Base-by-base conservation (phyloP, 2,113 vertebrate species). In the Salvelinus fontinalis region DNA sequence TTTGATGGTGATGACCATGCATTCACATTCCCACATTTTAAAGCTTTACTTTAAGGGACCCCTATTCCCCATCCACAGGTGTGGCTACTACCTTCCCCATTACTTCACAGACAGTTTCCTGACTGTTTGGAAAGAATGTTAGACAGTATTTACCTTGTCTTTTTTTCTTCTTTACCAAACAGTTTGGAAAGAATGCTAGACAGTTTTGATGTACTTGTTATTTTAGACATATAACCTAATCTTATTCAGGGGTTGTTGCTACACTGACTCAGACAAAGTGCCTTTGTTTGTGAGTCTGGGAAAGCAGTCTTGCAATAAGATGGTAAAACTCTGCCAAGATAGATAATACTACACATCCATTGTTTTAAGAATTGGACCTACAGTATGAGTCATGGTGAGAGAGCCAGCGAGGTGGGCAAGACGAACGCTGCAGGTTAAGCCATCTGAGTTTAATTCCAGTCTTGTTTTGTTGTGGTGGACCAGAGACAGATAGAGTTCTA, bases 241-340 rank as follows among this genome's bases (percentile, higher is more conserved):
- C 16, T 54, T 54, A 54, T 54, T 85, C 77, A 51, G 14, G 49
- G 70, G 87, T 86, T 89, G 85, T 83, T 68, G 70, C 73, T 64
- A 77, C 78, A 73, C 54, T 29, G 74, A 11, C 49, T 44, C n/a
- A 89, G 78, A 92, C 87, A 86, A 86, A 86, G 85, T 85, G 78
- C 73, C 82, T 88, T 91, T 88, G 86, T 92, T 72, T 6, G 24
- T 70, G 74, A 22, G n/a, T 26, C 18, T 31, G 70, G 11, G 54
- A 69, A 68, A 24, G 59, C 49, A 49, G 29, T 39, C 66, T 68
- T 68, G 54, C 51, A 69, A 24, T 4, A 34, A 34, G 59, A 62
- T 22, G 13, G 18, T 16, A 22, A 62, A 24, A 22, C 44, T 54
- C 16, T 24, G 22, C 69, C 27, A 49, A 44, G 16, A 8, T 22